A percentile compares a stretch with the other conserved stretches of the same genome.
phyloP scores from a whole-genome alignment of 2,113 vertebrate genomes.

The Plecotus auritus region DNA sequence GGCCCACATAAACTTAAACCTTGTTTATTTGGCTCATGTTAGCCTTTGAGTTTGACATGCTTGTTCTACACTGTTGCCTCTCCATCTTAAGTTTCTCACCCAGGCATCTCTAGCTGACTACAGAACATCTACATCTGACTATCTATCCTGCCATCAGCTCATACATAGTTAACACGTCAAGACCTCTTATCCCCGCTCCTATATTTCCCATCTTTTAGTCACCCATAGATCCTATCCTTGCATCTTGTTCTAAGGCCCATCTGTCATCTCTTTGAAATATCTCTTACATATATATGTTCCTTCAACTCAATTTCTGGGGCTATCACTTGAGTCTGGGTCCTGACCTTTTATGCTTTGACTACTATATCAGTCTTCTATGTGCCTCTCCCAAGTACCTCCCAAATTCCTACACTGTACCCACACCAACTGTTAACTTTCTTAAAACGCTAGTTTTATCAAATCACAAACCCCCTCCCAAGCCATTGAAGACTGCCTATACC shows the following conservation, averaged over 20 bases:
- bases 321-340: background rate
- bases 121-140: background rate
- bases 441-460: background rate
- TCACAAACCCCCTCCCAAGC: background rate
- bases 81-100: background rate
- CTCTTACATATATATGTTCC: background rate
- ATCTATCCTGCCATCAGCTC: background rate
- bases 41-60: no score
- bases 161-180: background rate
- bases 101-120: background rate
- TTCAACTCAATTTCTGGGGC: background rate
- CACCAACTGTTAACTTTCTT: background rate
- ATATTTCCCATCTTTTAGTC: background rate
- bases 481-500: background rate
- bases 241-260: background rate
- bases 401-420: background rate
- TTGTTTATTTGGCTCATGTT: no score
- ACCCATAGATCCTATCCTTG: background rate
- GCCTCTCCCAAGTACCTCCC: background rate
- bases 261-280: constrained; percentile 4
- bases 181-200: background rate
- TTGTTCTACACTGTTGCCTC: background rate
- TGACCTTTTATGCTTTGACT: constrained; percentile 12
- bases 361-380: background rate
- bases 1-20: no score